Conservation (phyloP, 2,797 vertebrate species). For the Phaenicophaeus curvirostris region DNA sequence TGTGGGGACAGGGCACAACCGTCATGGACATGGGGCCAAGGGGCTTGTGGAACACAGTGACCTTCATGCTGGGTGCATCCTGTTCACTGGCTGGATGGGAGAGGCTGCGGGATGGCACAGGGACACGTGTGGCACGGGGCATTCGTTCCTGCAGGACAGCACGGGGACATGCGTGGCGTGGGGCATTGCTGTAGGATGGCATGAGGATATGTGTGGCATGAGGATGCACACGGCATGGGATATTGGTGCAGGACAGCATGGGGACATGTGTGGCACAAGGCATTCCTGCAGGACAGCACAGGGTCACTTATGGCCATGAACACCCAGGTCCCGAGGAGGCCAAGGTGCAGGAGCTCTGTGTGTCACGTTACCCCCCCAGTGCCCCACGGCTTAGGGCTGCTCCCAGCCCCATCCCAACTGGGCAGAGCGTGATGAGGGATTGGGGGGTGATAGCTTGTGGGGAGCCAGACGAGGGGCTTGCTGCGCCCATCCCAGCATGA, state of each 20-base stretch:
- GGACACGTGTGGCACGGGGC: not conserved
- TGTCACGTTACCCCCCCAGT: not conserved
- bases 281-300: not conserved
- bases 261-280: not conserved
- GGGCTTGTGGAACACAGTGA: not conserved
- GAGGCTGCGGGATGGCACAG: not conserved
- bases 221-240: not conserved
- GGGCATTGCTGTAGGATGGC: not conserved
- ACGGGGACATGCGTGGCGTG: no score
- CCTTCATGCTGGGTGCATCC: rapidly evolving
- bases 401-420: not conserved
- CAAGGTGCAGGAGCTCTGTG: rapidly evolving
- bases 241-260: not conserved
- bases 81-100: not conserved
- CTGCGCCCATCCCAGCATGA: not conserved
- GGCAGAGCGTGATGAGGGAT: not conserved
- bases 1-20: not conserved
- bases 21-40: not conserved
- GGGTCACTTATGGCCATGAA: not conserved
- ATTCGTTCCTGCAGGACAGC: not conserved
- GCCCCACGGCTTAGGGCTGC: not conserved
- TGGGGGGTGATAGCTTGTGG: not conserved
- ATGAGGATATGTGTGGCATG: no score
- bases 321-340: not conserved
- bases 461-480: rapidly evolving